phyloP scores from a whole-genome alignment of 2,888 invertebrate species.

The Taenaris catops region DNA sequence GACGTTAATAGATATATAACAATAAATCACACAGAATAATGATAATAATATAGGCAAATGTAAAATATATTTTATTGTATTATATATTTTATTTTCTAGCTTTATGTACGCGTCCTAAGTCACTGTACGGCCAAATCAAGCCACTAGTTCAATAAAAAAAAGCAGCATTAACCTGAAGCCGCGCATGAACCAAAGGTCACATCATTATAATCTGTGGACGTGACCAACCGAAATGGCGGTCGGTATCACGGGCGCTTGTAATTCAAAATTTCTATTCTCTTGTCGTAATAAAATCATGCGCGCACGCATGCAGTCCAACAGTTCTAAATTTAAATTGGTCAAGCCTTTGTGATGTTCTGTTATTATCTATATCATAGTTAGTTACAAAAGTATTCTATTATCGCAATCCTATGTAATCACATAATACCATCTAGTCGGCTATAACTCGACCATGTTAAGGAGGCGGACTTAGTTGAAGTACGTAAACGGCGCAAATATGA shows the following conservation, averaged over 20 bases:
- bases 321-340: slow-evolving; percentile 40
- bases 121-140: slow-evolving; percentile 44
- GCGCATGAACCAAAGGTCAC: slow-evolving; percentile 67
- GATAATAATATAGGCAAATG: background rate
- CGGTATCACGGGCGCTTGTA: slow-evolving; percentile 46
- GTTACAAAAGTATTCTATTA: too few species aligned
- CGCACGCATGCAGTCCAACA: slow-evolving; percentile 45
- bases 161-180: slow-evolving; percentile 53
- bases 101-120: slow-evolving; percentile 30
- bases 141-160: slow-evolving; percentile 64
- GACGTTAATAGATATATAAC: too few species aligned
- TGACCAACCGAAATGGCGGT: slow-evolving; percentile 61
- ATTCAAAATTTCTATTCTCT: slow-evolving; percentile 72
- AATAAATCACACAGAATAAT: too few species aligned
- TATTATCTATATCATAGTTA: slow-evolving; percentile 10
- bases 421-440: too few species aligned
- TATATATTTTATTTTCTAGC: too few species aligned
- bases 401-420: too few species aligned
- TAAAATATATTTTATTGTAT: background rate
- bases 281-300: slow-evolving; percentile 69
- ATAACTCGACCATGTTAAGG: too few species aligned
- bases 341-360: slow-evolving; percentile 26
- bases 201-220: slow-evolving; percentile 65
- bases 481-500: too few species aligned
- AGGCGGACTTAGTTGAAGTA: too few species aligned